Conservation (phyloP, 1,140 invertebrate genomes). For the Tribolium castaneum region DNA sequence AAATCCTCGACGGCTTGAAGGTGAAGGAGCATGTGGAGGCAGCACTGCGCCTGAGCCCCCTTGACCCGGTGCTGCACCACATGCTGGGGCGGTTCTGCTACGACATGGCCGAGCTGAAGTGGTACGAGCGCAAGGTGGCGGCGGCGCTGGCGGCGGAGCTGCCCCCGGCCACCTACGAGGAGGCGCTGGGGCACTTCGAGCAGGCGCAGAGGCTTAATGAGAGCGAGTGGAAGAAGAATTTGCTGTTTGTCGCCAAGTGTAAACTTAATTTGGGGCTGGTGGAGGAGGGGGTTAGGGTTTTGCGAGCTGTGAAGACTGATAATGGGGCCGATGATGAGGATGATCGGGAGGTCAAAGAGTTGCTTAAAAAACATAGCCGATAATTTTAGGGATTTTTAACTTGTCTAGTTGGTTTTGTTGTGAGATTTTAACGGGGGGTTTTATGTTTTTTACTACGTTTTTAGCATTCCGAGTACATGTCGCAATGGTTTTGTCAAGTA, state of each 20-base stretch:
- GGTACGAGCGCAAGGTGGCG: constrained; percentile 78
- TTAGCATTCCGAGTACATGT: neutral
- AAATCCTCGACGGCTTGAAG: constrained; percentile 74
- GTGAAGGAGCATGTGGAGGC: constrained; percentile 81
- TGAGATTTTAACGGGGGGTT: neutral
- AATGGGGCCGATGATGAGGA: constrained; percentile 51
- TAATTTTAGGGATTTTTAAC: constrained; percentile 24
- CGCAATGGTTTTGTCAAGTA: neutral
- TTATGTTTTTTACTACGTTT: neutral
- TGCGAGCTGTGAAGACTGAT: constrained; percentile 64
- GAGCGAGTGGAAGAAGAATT: constrained; percentile 76
- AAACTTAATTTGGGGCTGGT: constrained; percentile 70
- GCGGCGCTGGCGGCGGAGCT: constrained; percentile 75
- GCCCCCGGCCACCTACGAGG: constrained; percentile 73
- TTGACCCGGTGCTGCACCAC: constrained; percentile 75
- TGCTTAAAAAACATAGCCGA: constrained; percentile 48
- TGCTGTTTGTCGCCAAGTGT: constrained; percentile 77
- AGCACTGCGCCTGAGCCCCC: constrained; percentile 75
- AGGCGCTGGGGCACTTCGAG: constrained; percentile 75
- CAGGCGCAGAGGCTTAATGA: constrained; percentile 73
- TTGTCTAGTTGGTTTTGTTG: neutral
- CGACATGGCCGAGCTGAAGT: constrained; percentile 77
- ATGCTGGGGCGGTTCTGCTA: constrained; percentile 77
- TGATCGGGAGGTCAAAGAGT: constrained; percentile 48
- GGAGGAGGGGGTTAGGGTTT: constrained; percentile 68